Percentiles rank a stretch among this genome's conserved stretches.
Evolutionary conservation across 2,888 invertebrate species (phyloP).

Genomic region (Maniola hyperantus): DNA sequence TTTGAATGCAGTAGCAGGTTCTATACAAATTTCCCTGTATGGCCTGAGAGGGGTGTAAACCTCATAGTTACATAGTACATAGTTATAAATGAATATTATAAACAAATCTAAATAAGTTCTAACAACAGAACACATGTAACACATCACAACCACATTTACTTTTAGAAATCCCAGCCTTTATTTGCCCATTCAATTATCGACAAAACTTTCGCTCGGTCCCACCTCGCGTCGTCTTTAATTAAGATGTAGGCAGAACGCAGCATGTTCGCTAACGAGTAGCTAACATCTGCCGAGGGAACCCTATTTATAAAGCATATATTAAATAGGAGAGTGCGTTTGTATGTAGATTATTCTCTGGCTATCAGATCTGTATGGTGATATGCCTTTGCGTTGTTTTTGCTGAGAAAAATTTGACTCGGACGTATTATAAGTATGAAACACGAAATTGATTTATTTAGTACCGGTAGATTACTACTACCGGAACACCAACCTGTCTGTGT

Average conservation of each 20-base stretch:
- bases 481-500: too few species aligned
- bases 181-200: background rate
- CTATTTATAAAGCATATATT: conserved; percentile 33
- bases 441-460: too few species aligned
- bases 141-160: background rate
- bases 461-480: too few species aligned
- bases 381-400: background rate
- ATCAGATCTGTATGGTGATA: conserved; percentile 13
- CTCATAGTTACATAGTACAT: too few species aligned
- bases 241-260: conserved; percentile 77
- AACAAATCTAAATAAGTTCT: background rate
- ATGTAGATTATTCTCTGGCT: conserved; percentile 14
- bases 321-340: conserved; percentile 31
- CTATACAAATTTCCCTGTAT: too few species aligned
- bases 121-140: background rate
- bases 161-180: background rate
- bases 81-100: too few species aligned
- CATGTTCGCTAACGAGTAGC: conserved; percentile 75
- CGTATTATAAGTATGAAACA: too few species aligned
- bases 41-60: too few species aligned
- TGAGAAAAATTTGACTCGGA: background rate
- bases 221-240: conserved; percentile 60
- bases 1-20: too few species aligned
- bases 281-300: conserved; percentile 61
- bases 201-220: conserved; percentile 39